phyloP scores from a whole-genome alignment of 2,888 invertebrate species.

The Drosophila koepferae region DNA sequence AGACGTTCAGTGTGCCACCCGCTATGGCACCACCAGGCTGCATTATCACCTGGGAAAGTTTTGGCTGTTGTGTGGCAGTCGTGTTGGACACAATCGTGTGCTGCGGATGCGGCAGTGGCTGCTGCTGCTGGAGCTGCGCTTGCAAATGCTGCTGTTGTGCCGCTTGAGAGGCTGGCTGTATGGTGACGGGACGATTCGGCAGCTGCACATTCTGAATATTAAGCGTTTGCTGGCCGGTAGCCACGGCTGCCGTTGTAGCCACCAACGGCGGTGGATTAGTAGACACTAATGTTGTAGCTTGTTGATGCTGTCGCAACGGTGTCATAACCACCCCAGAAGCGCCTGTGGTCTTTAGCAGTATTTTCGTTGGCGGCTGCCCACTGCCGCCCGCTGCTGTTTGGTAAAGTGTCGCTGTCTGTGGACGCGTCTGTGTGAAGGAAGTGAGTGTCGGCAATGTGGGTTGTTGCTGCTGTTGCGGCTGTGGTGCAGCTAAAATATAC shows the following conservation, averaged over 20 bases:
- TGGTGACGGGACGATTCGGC: slow-evolving; percentile 84
- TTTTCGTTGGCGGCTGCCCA: slow-evolving; percentile 83
- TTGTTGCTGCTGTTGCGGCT: slow-evolving; percentile 68
- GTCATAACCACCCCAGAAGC: slow-evolving; percentile 83
- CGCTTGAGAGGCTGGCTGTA: slow-evolving; percentile 85
- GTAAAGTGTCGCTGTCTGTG: slow-evolving; percentile 81
- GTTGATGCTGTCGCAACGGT: slow-evolving; percentile 72
- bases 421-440: slow-evolving; percentile 82
- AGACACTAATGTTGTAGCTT: slow-evolving; percentile 65
- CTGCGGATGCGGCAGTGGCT: slow-evolving; percentile 81
- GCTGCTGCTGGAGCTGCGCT: slow-evolving; percentile 84
- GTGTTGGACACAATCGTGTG: slow-evolving; percentile 84
- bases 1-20: slow-evolving; percentile 72
- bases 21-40: slow-evolving; percentile 76
- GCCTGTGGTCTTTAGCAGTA: slow-evolving; percentile 84
- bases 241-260: slow-evolving; percentile 75
- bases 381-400: slow-evolving; percentile 78
- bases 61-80: slow-evolving; percentile 84
- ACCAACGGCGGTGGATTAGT: slow-evolving; percentile 84
- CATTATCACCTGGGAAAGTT: slow-evolving; percentile 84
- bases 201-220: slow-evolving; percentile 85
- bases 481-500: slow-evolving; percentile 81
- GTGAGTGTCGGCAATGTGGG: slow-evolving; percentile 82
- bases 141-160: slow-evolving; percentile 84
- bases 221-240: slow-evolving; percentile 76